phyloP scores from a whole-genome alignment of 2,797 vertebrate species.

The Coregonus sp. region DNA sequence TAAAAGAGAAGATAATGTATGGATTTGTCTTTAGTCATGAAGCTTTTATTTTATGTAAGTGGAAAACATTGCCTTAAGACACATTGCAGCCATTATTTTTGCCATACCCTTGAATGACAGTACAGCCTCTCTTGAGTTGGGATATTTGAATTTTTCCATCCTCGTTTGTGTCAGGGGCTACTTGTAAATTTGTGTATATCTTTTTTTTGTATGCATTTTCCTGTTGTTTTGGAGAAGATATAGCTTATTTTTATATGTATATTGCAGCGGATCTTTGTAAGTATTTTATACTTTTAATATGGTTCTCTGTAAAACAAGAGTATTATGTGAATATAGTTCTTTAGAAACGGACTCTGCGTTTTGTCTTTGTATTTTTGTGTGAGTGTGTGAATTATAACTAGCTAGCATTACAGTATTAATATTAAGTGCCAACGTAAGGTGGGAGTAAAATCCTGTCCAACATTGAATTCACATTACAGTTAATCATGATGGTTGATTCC shows the following conservation, averaged over 20 bases:
- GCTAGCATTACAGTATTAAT: neutral
- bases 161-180: constrained; percentile 50
- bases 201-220: constrained; percentile 75
- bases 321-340: constrained; percentile 86
- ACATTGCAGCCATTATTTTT: constrained; percentile 13
- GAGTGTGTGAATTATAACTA: neutral
- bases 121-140: neutral
- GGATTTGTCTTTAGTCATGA: neutral
- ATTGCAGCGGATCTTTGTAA: constrained; percentile 80
- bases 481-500: neutral
- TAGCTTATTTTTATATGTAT: constrained; percentile 88
- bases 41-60: constrained; percentile 19
- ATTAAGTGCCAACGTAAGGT: neutral
- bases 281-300: constrained; percentile 85
- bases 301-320: constrained; percentile 81
- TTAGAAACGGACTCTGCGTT: constrained; percentile 65
- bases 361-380: constrained; percentile 29
- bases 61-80: constrained; percentile 19
- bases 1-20: constrained; percentile 6
- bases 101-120: constrained; percentile 8
- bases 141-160: constrained; percentile 19
- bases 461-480: neutral
- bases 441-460: no score
- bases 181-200: constrained; percentile 73
- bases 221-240: constrained; percentile 75